Evolutionary conservation across 1,140 invertebrate genomes (phyloP), one percentile per base, ranked within the genome.

Genomic region (Drosophila orena): DNA sequence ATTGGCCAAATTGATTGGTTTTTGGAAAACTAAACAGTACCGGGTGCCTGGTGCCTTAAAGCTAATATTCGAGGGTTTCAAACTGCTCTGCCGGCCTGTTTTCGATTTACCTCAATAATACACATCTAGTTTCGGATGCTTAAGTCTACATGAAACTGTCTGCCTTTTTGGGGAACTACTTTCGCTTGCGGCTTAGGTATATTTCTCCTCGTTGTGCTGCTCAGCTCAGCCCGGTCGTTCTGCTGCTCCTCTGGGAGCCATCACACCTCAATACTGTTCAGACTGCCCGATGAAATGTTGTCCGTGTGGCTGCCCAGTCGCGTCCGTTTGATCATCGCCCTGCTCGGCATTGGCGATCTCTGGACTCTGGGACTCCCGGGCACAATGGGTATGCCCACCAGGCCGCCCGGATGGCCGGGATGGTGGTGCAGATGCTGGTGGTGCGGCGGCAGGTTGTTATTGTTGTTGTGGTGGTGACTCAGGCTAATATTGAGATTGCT

Each of bases 221-320:
- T 35, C 14, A 38, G 17, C 15, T 35, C 14, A 38, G 24, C 24
- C 24, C 24, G 6, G 20, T 65, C n/a, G 38, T 34, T 2, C 6
- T 47, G 4, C 24, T 14, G 20, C 20, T 35, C n/a, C 53, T 15
- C 20, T 42, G n/a, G 6, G 15, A 27, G 22, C 14, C 34, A 60
- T 58, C 74, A 91, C 65, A 92, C 91, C 73, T 92, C 91, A 85
- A 92, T 92, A 89, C 91, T 92, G 89, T 92, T 92, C 34, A 92
- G 78, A 62, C 91, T 92, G 59, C 91, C 91, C 52, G 91, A 92
- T 4, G 91, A 92, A 15, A 92, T 92, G 64, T 92, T 92, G 56
- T 92, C 90, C 50, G 83, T 92, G 73, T 91, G 91, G 66, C 91
- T 92, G 74, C 91, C 91, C 58, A 92, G 61, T 3, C 91, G 81